Evolutionary conservation across 2,888 invertebrate species (phyloP).

Genomic region (Ditula angustiorana): DNA sequence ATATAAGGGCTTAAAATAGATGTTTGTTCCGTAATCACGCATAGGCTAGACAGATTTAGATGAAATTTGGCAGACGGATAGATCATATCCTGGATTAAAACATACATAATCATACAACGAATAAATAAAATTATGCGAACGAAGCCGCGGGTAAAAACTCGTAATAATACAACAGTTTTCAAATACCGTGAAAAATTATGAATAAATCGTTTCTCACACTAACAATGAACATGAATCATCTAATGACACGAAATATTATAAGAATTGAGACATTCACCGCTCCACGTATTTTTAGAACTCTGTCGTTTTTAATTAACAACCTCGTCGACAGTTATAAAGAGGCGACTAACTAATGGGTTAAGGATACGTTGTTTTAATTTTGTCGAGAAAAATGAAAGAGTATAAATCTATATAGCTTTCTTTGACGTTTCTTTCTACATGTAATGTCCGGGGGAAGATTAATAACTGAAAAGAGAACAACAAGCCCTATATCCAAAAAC

Average conservation of each 20-base stretch:
- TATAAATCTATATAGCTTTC: slow-evolving; percentile 1
- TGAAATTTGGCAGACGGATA: too few species aligned
- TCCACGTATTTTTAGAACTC: slow-evolving; percentile 35
- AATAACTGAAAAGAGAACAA: too few species aligned
- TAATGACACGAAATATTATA: background rate
- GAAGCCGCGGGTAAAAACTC: too few species aligned
- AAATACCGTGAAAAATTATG: background rate
- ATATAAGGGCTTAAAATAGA: too few species aligned
- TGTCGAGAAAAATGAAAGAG: background rate
- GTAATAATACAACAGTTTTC: too few species aligned
- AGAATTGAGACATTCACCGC: background rate
- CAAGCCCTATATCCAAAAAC: too few species aligned
- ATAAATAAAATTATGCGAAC: too few species aligned
- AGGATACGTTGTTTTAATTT: slow-evolving; percentile 34
- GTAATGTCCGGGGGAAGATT: too few species aligned
- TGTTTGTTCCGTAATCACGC: too few species aligned
- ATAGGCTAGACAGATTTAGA: too few species aligned
- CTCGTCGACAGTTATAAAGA: slow-evolving; percentile 56
- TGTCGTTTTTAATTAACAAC: slow-evolving; percentile 35
- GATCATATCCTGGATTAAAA: too few species aligned
- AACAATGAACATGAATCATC: background rate
- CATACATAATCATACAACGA: too few species aligned
- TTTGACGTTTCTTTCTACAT: background rate
- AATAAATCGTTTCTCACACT: background rate
- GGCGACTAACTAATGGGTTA: slow-evolving; percentile 54